A percentile compares a stretch with the other conserved stretches of the same genome.
Conservation (phyloP, 2,113 vertebrate genomes). For the Pelusios castaneus region DNA sequence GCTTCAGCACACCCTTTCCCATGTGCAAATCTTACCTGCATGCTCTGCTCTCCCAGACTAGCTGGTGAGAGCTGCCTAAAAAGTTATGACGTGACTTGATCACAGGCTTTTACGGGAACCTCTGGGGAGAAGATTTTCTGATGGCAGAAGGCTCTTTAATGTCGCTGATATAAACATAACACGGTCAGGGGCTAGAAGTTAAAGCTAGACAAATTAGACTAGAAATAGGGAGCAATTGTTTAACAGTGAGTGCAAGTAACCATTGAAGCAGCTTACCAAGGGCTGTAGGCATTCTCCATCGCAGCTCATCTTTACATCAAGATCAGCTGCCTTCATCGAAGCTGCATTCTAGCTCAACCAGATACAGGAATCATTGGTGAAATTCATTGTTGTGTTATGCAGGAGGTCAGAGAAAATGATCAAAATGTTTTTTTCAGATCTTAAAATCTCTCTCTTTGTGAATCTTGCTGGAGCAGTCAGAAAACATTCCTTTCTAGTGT, state of each 20-base stretch:
- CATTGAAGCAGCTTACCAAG: too few species aligned
- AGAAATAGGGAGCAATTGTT: too few species aligned
- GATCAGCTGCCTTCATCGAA: background rate
- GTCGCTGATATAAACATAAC: background rate
- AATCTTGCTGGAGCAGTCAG: background rate
- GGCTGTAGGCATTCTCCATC: too few species aligned
- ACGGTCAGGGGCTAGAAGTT: fast-evolving
- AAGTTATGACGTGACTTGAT: fast-evolving
- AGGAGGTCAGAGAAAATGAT: background rate
- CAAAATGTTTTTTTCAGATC: background rate
- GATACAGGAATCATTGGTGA: background rate
- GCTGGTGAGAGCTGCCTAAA: too few species aligned
- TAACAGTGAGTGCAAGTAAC: too few species aligned
- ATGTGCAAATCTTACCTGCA: background rate
- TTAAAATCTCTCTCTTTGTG: background rate
- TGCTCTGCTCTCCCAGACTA: fast-evolving
- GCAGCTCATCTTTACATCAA: background rate
- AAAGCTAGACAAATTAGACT: too few species aligned
- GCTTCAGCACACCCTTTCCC: background rate
- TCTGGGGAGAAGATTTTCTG: background rate
- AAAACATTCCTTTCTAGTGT: background rate
- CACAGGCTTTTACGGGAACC: fast-evolving
- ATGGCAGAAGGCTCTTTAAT: background rate
- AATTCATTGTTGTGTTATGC: background rate
- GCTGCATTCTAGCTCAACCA: background rate